Base-by-base conservation (phyloP, 2,888 invertebrate genomes). In the Arge pagana region DNA sequence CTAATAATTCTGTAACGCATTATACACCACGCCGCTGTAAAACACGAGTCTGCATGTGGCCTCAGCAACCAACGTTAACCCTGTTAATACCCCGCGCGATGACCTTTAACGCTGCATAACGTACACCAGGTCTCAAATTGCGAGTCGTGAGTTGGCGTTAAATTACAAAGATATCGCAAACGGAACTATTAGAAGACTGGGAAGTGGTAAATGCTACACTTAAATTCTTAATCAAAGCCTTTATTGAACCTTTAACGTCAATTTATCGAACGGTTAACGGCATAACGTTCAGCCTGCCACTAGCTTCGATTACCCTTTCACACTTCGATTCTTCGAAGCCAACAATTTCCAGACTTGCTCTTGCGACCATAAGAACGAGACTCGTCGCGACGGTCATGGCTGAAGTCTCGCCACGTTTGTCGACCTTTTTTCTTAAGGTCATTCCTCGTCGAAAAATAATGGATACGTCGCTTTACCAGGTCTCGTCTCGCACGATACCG, bases 11-110 rank as follows among this genome's bases (percentile, higher is more conserved):
- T n/a, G n/a, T n/a, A n/a, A n/a, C n/a, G n/a, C n/a, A n/a, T n/a
- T n/a, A n/a, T n/a, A n/a, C n/a, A n/a, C n/a, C n/a, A n/a, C n/a
- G n/a, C n/a, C n/a, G n/a, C n/a, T n/a, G n/a, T n/a, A n/a, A n/a
- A n/a, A n/a, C n/a, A 3, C 3, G 19, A 19, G 31, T 62, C 53
- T 63, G 61, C 57, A 65, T 63, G 60, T 62, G 51, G 52, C 45
- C 57, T 58, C 57, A 59, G 54, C 55, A 54, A 51, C 55, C 55
- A 51, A 45, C 54, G 55, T 50, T 62, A 61, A 64, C 61, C 63
- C 61, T 59, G 54, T 66, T 64, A 58, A 61, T 56, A 58, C 59
- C 57, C 40, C 45, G 49, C 51, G 55, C 55, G 55, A 54, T 58
- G 51, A 56, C 49, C 51, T 53, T 58, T 40, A 26, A 16, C 26